Evolutionary conservation across 2,888 invertebrate species (phyloP).

Genomic region (Apotomis turbidana): DNA sequence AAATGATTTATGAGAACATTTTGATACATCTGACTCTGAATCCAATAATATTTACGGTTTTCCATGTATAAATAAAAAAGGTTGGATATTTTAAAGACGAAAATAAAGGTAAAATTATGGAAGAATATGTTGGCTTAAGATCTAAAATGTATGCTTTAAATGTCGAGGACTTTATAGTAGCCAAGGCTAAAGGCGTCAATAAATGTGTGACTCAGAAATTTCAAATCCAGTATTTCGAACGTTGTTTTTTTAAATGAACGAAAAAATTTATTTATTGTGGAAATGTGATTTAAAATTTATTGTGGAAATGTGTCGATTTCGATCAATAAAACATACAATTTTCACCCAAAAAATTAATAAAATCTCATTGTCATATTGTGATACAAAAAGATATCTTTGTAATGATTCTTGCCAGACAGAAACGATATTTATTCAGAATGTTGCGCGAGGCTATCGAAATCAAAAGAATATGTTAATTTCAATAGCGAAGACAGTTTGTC

Average conservation of each 20-base stretch:
- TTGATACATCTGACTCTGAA: constrained; percentile 53
- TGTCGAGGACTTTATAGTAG: no score
- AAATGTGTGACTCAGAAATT: constrained; percentile 44
- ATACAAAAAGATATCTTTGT: constrained; percentile 38
- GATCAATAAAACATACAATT: not conserved
- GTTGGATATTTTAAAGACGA: constrained; percentile 52
- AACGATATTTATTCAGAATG: not conserved
- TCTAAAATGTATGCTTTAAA: constrained; percentile 48
- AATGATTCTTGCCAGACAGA: constrained; percentile 33
- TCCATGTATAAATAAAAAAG: constrained; percentile 49
- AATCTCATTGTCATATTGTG: constrained; percentile 40
- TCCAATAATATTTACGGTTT: constrained; percentile 49
- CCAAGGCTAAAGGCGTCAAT: constrained; percentile 49
- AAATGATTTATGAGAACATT: constrained; percentile 43
- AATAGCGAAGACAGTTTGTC: no score
- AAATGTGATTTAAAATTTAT: no score
- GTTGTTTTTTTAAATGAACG: constrained; percentile 41
- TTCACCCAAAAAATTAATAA: constrained; percentile 47
- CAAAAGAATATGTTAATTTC: no score
- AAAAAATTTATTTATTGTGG: no score
- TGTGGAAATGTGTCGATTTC: no score
- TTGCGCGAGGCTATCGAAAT: no score
- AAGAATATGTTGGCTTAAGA: constrained; percentile 47
- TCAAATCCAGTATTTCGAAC: constrained; percentile 41
- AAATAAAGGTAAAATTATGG: constrained; percentile 46